Evolutionary conservation across 2,113 vertebrate species (phyloP), one percentile per base, ranked within the genome.

Genomic region (Oostethus manadensis): DNA sequence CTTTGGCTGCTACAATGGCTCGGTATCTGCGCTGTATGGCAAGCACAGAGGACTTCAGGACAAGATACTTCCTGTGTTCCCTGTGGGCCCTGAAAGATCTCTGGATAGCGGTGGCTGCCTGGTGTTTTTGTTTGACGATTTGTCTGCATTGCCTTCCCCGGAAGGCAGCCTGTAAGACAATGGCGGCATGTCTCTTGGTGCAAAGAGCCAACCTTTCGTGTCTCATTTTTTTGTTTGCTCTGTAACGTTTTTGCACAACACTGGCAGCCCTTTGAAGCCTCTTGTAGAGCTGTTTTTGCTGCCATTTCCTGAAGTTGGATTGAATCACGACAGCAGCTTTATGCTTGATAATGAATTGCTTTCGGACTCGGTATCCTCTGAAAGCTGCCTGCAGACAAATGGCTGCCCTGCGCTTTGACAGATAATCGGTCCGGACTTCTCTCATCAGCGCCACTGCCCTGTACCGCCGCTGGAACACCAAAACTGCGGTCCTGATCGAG

Each of bases 301-400:
- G 21, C 7, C 91, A 68, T 85, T 80, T 93, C 74, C 91, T 88
- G 20, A 92, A 90, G 58, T 70, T 83, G 1, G 93, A 86, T 66
- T 99, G 96, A 75, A 98, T 91, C 29, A 80, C 18, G n/a, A 82
- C 42, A 10, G 93, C 93, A 46, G 89, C 84, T 0, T 11, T 1
- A 2, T 56, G 84, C 18, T 84, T 49, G 58, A 38, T 72, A 40
- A 47, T 65, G 55, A 93, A 53, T 1, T 49, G 69, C 71, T 70
- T 87, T 55, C 92, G 89, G 33, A 80, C 79, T 13, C 10, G 10
- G 54, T 45, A 79, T 13, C 92, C 90, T 69, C 88, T 92, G 88
- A 89, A 96, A 1, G 82, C 35, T 4, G 94, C 89, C 67, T 98
- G 96, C 43, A 96, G 70, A 20, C 68, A 64, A 74, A 91, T 51